Evolutionary conservation across 2,888 invertebrate genomes (phyloP).

Genomic region (Ethmia dodecea): DNA sequence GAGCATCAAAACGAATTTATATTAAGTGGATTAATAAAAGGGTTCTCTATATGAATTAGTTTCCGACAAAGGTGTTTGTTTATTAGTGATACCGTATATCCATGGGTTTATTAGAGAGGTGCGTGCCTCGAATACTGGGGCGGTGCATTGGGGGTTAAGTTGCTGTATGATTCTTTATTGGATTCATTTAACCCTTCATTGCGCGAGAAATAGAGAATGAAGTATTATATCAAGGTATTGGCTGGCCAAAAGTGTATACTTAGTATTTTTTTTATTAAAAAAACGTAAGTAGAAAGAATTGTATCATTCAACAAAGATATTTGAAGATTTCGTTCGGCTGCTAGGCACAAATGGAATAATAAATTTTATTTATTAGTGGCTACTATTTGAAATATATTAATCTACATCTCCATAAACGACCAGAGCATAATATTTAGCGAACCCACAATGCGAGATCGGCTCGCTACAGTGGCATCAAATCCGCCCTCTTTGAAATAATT

Average conservation of each 20-base stretch:
- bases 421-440: constrained; percentile 33
- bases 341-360: no score
- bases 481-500: constrained; percentile 58
- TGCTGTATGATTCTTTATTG: constrained; percentile 47
- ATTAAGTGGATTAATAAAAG: no score
- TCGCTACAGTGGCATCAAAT: constrained; percentile 40
- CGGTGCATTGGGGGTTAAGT: no score
- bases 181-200: constrained; percentile 50
- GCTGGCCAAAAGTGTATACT: not conserved
- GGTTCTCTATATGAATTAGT: no score
- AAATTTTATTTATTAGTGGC: no score
- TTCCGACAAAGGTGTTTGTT: no score
- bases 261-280: not conserved
- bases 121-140: constrained; percentile 57
- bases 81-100: constrained; percentile 43
- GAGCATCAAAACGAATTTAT: no score
- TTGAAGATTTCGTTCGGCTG: no score
- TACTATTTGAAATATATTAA: no score
- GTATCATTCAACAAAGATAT: no score
- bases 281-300: no score
- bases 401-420: constrained; percentile 21
- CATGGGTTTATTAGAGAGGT: constrained; percentile 60
- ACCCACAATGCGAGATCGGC: constrained; percentile 21
- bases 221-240: not conserved
- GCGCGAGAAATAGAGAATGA: constrained; percentile 17